Base-by-base conservation (phyloP, 2,113 vertebrate species). In the Illadopsis cleaveri region DNA sequence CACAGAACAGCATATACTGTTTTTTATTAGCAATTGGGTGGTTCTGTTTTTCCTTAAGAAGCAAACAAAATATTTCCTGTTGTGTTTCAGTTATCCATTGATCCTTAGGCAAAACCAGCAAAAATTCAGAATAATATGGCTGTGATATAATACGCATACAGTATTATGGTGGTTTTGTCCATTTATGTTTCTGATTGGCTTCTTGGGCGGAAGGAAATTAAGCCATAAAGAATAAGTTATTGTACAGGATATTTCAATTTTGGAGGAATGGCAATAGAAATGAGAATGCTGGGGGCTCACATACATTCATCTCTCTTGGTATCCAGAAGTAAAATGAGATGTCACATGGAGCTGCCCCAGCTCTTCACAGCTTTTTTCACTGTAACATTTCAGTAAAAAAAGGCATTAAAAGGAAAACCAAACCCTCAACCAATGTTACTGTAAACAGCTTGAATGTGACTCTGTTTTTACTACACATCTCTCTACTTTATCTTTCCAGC, bases 161-260 rank as follows among this genome's bases (percentile, higher is more conserved):
- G 21, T 84, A 85, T 79, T 48, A 31, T 85, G 79, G 73, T 66
- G 81, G 16, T 91, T 84, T 97, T 96, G 51, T 94, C 89, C 76
- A 82, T 84, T 96, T 96, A 90, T 95, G 61, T 76, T 94, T 93
- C 73, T 96, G 87, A 97, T 95, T 94, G 95, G 64, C 42, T 93
- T 51, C 48, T 70, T 78, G 69, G 45, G 83, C 56, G 80, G 54
- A 81, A 80, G 25, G 84, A 97, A 97, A 98, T 97, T 94, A 98
- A 96, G 56, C 60, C 84, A 96, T 97, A 97, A 97, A 97, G 89
- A 96, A 95, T 75, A 95, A 65, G 37, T 85, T 96, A 78, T 60
- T 78, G 62, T 89, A 81, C n/a, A 35, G 82, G 76, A 88, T 94
- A 97, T 95, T 96, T 97, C 81, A 95, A 75, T 97, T 97, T 72